phyloP scores from a whole-genome alignment of 2,113 vertebrate genomes.

The Platysteira castanea region DNA sequence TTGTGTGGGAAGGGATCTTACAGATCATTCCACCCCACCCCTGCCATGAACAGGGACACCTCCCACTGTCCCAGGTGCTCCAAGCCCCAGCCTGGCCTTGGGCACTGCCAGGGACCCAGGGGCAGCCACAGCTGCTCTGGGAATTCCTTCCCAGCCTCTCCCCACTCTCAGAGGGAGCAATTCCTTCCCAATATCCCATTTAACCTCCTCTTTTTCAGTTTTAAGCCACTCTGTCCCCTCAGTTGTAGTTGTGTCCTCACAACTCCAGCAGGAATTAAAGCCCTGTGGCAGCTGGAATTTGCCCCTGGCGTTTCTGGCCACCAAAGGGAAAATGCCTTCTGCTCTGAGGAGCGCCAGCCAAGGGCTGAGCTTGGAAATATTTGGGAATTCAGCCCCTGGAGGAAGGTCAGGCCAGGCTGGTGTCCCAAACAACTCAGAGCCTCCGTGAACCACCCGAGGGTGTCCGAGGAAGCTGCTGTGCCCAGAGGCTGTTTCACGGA shows the following conservation, averaged over 20 bases:
- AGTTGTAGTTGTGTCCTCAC: not conserved
- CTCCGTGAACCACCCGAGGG: not conserved
- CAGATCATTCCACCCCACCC: fast-evolving
- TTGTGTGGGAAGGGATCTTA: not conserved
- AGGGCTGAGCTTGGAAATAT: not conserved
- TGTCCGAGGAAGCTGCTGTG: not conserved
- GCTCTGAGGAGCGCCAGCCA: not conserved
- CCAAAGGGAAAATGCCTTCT: not conserved
- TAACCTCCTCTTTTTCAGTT: not conserved
- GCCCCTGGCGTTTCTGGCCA: not conserved
- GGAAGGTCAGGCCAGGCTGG: not conserved
- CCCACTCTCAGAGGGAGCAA: not conserved
- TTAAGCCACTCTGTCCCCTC: not conserved
- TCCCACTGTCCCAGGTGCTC: not conserved
- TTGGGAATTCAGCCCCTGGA: not conserved
- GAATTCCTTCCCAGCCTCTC: not conserved
- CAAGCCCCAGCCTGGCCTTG: not conserved
- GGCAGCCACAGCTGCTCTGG: not conserved
- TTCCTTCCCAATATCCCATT: not conserved
- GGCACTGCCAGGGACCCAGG: not conserved
- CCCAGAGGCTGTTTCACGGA: not conserved
- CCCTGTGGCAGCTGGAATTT: not conserved
- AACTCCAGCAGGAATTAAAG: not conserved
- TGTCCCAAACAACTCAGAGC: not conserved
- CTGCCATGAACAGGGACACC: not conserved